Base-by-base conservation (phyloP, 2,888 invertebrate species). In the Periphyllus acericola region DNA sequence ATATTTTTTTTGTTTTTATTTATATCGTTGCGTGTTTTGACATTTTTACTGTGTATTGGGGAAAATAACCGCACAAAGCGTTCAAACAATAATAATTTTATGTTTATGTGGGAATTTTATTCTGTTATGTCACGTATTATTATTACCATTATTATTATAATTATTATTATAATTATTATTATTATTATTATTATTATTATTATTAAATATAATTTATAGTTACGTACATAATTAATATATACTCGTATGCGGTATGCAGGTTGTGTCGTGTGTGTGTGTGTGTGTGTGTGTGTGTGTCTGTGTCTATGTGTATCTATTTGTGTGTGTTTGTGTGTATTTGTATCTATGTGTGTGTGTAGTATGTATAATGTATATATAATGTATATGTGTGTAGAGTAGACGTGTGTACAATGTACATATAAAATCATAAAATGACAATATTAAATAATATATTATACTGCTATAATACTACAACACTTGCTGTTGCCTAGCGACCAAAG, bases 401-500 rank as follows among this genome's bases (percentile, higher is more conserved):
- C n/a, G 19, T 34, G 25, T 29, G n/a, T 78, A 55, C n/a, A n/a
- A n/a, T 17, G 2, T 25, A 9, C 32, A 55, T n/a, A 11, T 80
- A 66, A 34, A 60, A n/a, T 34, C 29, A n/a, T 80, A 60, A 14
- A 80, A 34, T n/a, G n/a, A 68, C 32, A 79, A 52, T 79, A 25
- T 14, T 29, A 80, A 25, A 36, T 80, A 36, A 36, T 60, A 60
- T 66, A 66, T 66, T 66, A 34, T 55, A 40, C 55, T 29, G 40
- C 29, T 36, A 80, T n/a, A 21, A 55, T 36, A 74, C 36, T 46
- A 84, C 76, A 66, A 66, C 76, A 76, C 84, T 84, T 84, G 83
- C 75, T 84, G 83, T 76, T 84, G 83, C 46, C 75, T 84, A 66
- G 66, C 29, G 29, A 84, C 83, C 11, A 75, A 40, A 8, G 75